Conservation (phyloP, 2,113 vertebrate species). For the Bambusicola thoracicus region DNA sequence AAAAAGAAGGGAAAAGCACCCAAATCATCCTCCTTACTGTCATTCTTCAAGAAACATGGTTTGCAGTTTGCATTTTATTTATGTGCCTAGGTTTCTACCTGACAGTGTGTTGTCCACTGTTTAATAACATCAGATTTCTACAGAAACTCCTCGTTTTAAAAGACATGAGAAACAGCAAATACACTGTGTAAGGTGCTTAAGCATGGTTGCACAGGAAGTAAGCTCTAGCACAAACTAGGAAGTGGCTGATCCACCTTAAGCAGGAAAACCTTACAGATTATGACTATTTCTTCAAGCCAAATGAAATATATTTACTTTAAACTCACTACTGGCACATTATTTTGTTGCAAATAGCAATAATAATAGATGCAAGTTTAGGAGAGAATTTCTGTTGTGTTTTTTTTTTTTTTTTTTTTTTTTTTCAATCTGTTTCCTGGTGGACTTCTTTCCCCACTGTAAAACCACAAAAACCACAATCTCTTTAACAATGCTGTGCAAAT, state of each 20-base stretch:
- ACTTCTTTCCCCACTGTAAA: constrained; percentile 11
- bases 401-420: background rate
- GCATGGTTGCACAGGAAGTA: background rate
- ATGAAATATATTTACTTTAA: background rate
- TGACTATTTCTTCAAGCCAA: background rate
- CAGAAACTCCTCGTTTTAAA: background rate
- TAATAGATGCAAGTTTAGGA: background rate
- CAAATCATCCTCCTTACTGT: constrained; percentile 54
- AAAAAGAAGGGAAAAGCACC: constrained; percentile 47
- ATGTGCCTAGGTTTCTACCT: background rate
- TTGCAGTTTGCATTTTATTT: constrained; percentile 26
- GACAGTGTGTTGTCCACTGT: constrained; percentile 2
- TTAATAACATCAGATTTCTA: constrained; percentile 29
- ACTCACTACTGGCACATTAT: background rate
- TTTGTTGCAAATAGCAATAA: background rate
- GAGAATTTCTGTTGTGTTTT: background rate
- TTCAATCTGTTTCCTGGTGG: background rate
- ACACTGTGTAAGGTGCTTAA: background rate
- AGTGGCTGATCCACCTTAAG: background rate
- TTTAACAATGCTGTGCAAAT: background rate
- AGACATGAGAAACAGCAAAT: background rate
- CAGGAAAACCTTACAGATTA: background rate
- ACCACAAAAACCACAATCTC: background rate
- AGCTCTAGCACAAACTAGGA: background rate
- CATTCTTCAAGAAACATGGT: constrained; percentile 36